Evolutionary conservation across 2,888 invertebrate genomes (phyloP).

Genomic region (Endotricha flammealis): DNA sequence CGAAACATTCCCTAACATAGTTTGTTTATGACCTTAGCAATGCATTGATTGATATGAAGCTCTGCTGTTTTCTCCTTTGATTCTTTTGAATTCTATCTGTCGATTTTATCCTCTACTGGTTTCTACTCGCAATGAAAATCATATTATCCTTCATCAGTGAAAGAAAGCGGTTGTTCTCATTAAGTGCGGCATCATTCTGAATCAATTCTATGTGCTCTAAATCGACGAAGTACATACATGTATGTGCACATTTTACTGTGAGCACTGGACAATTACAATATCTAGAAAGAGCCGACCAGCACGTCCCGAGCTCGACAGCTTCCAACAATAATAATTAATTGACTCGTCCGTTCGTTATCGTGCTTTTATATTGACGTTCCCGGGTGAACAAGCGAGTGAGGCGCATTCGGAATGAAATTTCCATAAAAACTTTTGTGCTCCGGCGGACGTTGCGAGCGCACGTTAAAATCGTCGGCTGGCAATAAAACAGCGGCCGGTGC

Average conservation of each 20-base stretch:
- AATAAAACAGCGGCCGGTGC: slow-evolving; percentile 78
- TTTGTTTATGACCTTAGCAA: slow-evolving; percentile 11
- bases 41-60: background rate
- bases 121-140: no score
- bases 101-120: no score
- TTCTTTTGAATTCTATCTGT: no score
- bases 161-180: no score
- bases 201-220: background rate
- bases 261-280: slow-evolving; percentile 39
- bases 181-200: no score
- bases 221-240: background rate
- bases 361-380: slow-evolving; percentile 77
- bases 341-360: slow-evolving; percentile 78
- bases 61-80: no score
- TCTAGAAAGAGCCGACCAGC: slow-evolving; percentile 55
- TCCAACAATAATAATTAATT: slow-evolving; percentile 78
- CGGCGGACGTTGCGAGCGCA: slow-evolving; percentile 77
- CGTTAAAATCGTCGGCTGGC: slow-evolving; percentile 78
- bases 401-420: slow-evolving; percentile 78
- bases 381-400: slow-evolving; percentile 70
- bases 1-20: slow-evolving; percentile 10
- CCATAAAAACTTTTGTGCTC: slow-evolving; percentile 79
- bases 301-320: slow-evolving; percentile 71
- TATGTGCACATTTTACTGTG: background rate
- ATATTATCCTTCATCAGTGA: no score